A percentile compares a stretch with the other conserved stretches of the same genome.
phyloP scores from a whole-genome alignment of 2,113 vertebrate genomes.

The Chionomys nivalis region DNA sequence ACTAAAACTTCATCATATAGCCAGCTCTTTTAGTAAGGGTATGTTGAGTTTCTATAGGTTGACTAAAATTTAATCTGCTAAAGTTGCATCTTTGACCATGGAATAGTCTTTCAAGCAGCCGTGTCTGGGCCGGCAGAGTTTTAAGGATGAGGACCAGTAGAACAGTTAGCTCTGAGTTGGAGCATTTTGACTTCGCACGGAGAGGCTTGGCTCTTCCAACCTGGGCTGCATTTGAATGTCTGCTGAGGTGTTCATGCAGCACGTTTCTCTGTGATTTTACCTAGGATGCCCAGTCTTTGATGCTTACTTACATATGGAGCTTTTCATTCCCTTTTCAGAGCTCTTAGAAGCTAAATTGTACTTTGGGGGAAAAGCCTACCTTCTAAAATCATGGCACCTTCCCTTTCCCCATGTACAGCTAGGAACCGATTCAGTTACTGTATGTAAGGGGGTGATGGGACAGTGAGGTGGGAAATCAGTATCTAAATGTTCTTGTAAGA shows the following conservation, averaged over 20 bases:
- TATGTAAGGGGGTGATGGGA: not conserved
- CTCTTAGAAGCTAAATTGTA: slow-evolving; percentile 38
- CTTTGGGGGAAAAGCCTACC: slow-evolving; percentile 41
- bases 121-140: not conserved
- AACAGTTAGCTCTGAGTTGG: not conserved
- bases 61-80: not conserved
- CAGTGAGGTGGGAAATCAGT: not conserved
- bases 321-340: slow-evolving; percentile 55
- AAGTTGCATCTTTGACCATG: not conserved
- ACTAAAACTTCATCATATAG: not conserved
- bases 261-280: not conserved
- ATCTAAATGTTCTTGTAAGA: slow-evolving; percentile 4
- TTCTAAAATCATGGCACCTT: slow-evolving; percentile 40
- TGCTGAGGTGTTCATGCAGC: not conserved
- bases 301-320: slow-evolving; percentile 36
- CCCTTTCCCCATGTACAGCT: not conserved
- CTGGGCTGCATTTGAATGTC: not conserved
- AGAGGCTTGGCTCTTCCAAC: slow-evolving; percentile 13
- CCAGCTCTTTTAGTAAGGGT: not conserved
- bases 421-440: slow-evolving; percentile 42
- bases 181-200: not conserved
- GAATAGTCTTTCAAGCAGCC: not conserved
- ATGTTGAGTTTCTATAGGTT: not conserved
- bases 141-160: not conserved
- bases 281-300: not conserved